Evolutionary conservation across 2,888 invertebrate genomes (phyloP), one percentile per base, ranked within the genome.

Genomic region (Abrostola tripartita): DNA sequence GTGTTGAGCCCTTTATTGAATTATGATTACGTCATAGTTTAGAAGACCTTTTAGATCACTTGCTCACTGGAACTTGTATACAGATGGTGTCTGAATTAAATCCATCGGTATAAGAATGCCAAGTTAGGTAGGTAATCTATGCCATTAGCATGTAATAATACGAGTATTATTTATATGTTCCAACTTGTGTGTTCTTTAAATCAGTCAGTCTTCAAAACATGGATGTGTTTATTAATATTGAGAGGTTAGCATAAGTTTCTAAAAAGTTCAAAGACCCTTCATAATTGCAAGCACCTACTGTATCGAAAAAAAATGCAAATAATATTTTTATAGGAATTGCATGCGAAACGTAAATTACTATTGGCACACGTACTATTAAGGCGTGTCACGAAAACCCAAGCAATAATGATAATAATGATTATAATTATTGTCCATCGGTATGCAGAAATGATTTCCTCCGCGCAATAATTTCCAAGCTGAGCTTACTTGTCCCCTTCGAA

Each of bases 401-500:
- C 75, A 81, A 78, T 84, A 83, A 83, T 83, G 76, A 82, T 80
- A 85, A 85, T 86, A 85, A 86, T 87, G 83, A 88, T 85, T 80
- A 88, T 87, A 84, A 90, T 88, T 89, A 88, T 86, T 84, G 78
- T 81, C 77, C 82, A 78, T 81, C 68, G 87, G 89, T 85, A 90
- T 88, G 89, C 91, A 88, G 85, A 89, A 90, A 89, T 88, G 66
- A 89, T 88, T 89, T 88, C 82, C 84, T 81, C 75, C 78, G 78
- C 74, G 81, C 74, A 82, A 82, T 76, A 67, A 78, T 72, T 64
- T 63, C 70, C 79, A 74, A 79, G 81, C 76, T 88, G 88, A 89
- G 91, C 92, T 89, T 92, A 88, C 90, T 90, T 91, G 92, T 92
- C 83, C 85, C 85, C 86, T 86, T 85, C 85, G 80, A 85, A 86